Base-by-base conservation (phyloP, 2,797 vertebrate species). In the Acridotheres tristis region DNA sequence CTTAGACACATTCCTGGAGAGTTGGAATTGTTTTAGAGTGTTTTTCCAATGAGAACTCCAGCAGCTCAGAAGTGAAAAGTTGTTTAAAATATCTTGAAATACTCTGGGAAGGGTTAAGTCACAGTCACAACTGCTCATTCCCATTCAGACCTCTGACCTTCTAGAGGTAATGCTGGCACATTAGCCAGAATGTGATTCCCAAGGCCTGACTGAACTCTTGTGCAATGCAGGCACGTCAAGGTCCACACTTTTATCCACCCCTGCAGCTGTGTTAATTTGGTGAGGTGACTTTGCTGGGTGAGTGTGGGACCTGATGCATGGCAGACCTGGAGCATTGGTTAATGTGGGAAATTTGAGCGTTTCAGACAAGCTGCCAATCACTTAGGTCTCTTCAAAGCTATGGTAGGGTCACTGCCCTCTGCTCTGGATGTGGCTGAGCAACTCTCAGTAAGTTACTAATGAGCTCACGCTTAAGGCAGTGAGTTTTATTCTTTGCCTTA, bases 361-460 rank as follows among this genome's bases (percentile, higher is more conserved):
- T 95, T 82, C 42, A 40, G 59, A 40, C 1, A 25, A 72, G 50
- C 55, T 93, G 66, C 27, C 45, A 63, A 3, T 83, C 80, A 87
- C 30, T 43, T 50, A 10, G 22, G 48, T 61, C 67, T 36, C 48
- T 75, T 85, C 51, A 27, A 83, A 93, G 42, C 20, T 4, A 0
- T 10, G 65, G 30, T 23, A 9, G 50, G 48, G 63, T 94, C 84
- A 88, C 50, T 91, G 72, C 79, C 43, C 58, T 89, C 57, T 89
- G 80, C 71, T 73, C 50, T 2, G 1, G 53, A 63, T 12, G 45
- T 62, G 79, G 48, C 73, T 3, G 4, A 90, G 73, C 29, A 74
- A 66, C 80, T 63, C 59, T 47, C 47, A 72, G 48, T 74, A 71
- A 92, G 80, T 84, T 90, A 57, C 85, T 96, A 96, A 96, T 55